Evolutionary conservation across 2,888 invertebrate species (phyloP).

Genomic region (Tuberolachnus salignus): DNA sequence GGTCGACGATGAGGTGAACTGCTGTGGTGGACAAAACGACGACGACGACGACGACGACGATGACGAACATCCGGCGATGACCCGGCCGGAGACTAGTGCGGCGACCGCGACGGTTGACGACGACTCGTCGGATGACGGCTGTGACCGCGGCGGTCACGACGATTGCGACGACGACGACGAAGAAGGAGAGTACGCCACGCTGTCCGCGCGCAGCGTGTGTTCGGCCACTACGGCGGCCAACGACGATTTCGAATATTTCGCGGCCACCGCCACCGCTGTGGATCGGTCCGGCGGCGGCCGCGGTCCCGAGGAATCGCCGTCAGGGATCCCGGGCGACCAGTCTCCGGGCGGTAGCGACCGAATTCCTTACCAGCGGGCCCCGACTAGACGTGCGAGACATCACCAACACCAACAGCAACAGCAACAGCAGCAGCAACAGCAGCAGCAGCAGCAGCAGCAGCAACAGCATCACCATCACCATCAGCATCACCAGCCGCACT

Average conservation of each 20-base stretch:
- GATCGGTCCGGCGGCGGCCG: conserved; percentile 64
- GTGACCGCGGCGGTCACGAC: conserved; percentile 60
- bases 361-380: conserved; percentile 35
- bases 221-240: conserved; percentile 71
- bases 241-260: conserved; percentile 70
- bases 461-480: conserved; percentile 2
- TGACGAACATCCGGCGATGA: conserved; percentile 45
- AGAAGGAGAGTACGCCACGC: conserved; percentile 64
- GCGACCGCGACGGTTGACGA: not conserved
- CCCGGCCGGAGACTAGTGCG: not conserved
- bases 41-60: conserved; percentile 50
- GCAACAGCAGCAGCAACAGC: not conserved
- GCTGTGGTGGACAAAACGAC: not conserved
- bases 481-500: not conserved
- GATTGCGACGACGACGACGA: conserved; percentile 58
- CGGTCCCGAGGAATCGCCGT: conserved; percentile 63
- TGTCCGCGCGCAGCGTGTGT: conserved; percentile 64
- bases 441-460: not conserved
- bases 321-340: not conserved
- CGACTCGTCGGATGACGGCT: conserved; percentile 60
- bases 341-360: not conserved
- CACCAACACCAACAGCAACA: conserved; percentile 21
- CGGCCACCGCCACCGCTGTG: not conserved
- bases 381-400: conserved; percentile 36
- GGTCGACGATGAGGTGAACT: not conserved